Base-by-base conservation (phyloP, 2,113 vertebrate genomes). In the Oxygymnocypris stewartii region DNA sequence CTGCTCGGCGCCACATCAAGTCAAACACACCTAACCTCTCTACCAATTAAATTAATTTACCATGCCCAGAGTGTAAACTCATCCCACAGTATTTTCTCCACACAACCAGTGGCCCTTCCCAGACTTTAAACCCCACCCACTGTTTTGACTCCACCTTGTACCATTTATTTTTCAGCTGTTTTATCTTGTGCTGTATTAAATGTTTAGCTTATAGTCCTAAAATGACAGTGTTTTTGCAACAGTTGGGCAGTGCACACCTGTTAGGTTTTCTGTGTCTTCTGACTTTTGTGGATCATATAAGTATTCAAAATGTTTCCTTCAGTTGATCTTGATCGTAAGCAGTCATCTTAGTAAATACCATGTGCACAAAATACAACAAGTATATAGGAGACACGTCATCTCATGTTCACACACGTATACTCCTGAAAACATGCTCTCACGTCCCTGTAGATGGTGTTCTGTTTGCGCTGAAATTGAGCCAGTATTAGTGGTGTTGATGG, bases 201-300 rank as follows among this genome's bases (percentile, higher is more conserved):
- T 80, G 12, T 80, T 61, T 80, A 9, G 78, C 42, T 20, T 65
- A 54, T 74, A 74, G 63, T 54, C 44, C 28, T 69, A 35, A 11
- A 23, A 4, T 82, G 42, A 82, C 14, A 5, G 49, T 35, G 61
- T 67, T 28, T 49, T 79, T 82, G 61, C 61, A 67, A 31, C 42
- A 40, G 12, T 14, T 54, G 18, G 37, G 54, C 59, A 20, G 23
- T 37, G 2, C 57, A 65, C 35, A 6, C 76, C 54, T 42, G 35
- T 67, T 20, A 23, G 18, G n/a, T 51, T 47, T 35, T 49, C 28
- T 49, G 63, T 49, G 8, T 18, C 40, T 31, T 83, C 37, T 73
- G 47, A 69, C 10, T 69, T 83, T 61, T 84, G 65, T 84, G 82
- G 47, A 74, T 73, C 69, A 74, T 74, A 84, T 84, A 69, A 84